A percentile compares a stretch with the other conserved stretches of the same genome.
phyloP scores from a whole-genome alignment of 2,113 vertebrate genomes.

The Conger conger region DNA sequence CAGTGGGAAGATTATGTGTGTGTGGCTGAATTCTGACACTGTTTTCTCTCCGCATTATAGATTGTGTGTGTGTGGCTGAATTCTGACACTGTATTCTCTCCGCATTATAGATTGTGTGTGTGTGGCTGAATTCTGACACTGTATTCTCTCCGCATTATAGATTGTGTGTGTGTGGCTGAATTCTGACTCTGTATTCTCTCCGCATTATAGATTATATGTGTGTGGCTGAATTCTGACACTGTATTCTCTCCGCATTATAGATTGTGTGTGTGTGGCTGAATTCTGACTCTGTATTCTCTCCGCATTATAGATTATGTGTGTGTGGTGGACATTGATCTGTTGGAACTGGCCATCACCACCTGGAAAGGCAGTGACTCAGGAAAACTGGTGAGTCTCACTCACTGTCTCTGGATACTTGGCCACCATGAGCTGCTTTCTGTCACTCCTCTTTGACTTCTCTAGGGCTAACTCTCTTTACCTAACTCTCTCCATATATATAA shows the following conservation, averaged over 20 bases:
- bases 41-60: conserved; percentile 52
- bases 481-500: neutral
- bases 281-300: neutral
- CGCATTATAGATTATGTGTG: conserved; percentile 81
- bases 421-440: neutral
- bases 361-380: conserved; percentile 80
- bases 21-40: neutral
- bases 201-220: conserved; percentile 81
- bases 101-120: conserved; percentile 81
- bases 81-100: neutral
- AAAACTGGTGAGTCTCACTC: conserved; percentile 73
- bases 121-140: conserved; percentile 45
- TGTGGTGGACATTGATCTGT: conserved; percentile 84
- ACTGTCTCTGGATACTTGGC: too few relatives aligned
- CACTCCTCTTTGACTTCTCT: too few relatives aligned
- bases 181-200: neutral
- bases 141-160: conserved; percentile 52
- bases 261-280: conserved; percentile 4
- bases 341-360: conserved; percentile 88
- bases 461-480: neutral
- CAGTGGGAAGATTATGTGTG: neutral
- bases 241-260: conserved; percentile 52
- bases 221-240: conserved; percentile 45
- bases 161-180: conserved; percentile 79
- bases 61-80: conserved; percentile 79